Evolutionary conservation across 2,797 vertebrate species (phyloP), one percentile per base, ranked within the genome.

Genomic region (Hozukius guyotensis): DNA sequence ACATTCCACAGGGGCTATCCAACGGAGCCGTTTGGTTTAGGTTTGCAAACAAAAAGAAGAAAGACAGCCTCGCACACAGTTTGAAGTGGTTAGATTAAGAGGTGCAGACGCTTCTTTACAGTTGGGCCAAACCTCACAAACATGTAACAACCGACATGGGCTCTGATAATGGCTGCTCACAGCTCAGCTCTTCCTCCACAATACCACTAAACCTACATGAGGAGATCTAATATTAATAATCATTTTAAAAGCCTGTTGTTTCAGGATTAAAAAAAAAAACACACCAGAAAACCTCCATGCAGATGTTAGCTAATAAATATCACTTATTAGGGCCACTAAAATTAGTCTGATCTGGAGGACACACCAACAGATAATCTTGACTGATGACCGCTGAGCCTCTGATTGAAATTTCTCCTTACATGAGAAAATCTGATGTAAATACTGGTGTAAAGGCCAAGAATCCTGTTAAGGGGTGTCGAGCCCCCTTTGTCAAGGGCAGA

Each of bases 401-500:
- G 57, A 88, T 63, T 87, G 20, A 80, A 76, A 83, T 72, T 18
- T 75, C 25, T 56, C 42, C 6, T 29, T 27, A 59, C 49, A 75
- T 83, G 77, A 80, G 24, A 80, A 88, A 85, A 85, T 53, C 66
- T 75, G 36, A 83, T 81, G 65, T 75, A 78, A 87, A 85, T 67
- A 76, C 66, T 46, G 78, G 69, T 70, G 29, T 60, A 49, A 75
- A 81, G 53, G 77, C 59, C 24, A 64, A 83, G 82, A 84, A 84
- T 87, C 86, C 36, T 36, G 70, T 87, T 86, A 86, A 81, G 76
- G 29, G 57, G 65, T 77, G 78, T 72, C 77, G 77, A 72, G 75
- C 73, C 68, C 75, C 77, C 67, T 80, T 84, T 81, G 82, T 86
- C 87, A 83, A 88, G 87, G 83, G 88, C 84, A 89, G 71, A 81